Evolutionary conservation across 1,140 invertebrate species (phyloP), one percentile per base, ranked within the genome.

Genomic region (Sitophilus oryzae): DNA sequence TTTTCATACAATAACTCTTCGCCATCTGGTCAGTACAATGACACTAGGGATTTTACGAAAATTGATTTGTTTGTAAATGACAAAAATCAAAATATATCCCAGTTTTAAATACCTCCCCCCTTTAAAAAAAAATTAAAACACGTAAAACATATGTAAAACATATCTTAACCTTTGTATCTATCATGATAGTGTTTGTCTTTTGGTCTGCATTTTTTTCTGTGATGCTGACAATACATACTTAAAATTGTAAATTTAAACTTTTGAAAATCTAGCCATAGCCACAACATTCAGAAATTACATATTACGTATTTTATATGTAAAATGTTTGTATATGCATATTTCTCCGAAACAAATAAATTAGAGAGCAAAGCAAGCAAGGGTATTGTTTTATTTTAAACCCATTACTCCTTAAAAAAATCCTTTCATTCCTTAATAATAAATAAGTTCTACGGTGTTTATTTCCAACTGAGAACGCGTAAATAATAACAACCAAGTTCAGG

Each of bases 271-370:
- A 34, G 8, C 9, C 23, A 34, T 16, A 46, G n/a, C 23, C 21
- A 23, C 21, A 23, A 23, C 11, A 25, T 16, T 34, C 22, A n/a
- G 35, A 15, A 43, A 52, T 36, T 44, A 44, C 25, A 35, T 37
- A 25, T 21, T 55, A 55, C 25, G 44, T 47, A 55, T 55, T 55
- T 55, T 55, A 41, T 55, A 55, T 55, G 52, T 55, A 55, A 55
- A 55, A 47, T 47, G 52, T 47, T 55, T 55, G 44, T 55, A 55
- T 55, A 55, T 55, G 52, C 44, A 41, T 48, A 55, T 22, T 47
- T 42, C 52, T 42, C 43, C 44, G 18, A 25, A 35, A 55, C 38
- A 55, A 47, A 55, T 47, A 55, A 46, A 55, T 40, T 55, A 55
- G 52, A 40, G 43, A 55, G 52, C 20, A 48, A 55, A 46, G 52